A percentile compares a stretch with the other conserved stretches of the same genome.
These are phyloP conservation scores for Adelphocoris suturalis DNA, from an alignment of 2,888 invertebrate species.

Conservation along the genomic window DNA sequence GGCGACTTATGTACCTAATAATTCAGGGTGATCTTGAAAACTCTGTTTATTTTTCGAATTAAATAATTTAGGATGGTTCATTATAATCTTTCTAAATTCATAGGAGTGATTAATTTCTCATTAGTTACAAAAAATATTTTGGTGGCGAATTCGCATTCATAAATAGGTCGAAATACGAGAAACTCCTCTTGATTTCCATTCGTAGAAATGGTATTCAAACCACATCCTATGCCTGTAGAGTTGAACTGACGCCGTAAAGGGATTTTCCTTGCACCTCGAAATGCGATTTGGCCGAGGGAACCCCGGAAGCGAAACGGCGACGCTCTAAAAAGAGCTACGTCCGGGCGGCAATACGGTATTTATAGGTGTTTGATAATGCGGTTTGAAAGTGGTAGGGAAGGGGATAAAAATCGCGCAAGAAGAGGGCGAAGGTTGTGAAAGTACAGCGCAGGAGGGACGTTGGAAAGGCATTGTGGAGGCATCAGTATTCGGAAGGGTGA, in stretches of 20 bases:
- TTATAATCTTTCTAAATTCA: too few species aligned
- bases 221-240: too few species aligned
- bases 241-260: not conserved
- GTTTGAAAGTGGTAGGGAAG: not conserved
- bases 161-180: too few species aligned
- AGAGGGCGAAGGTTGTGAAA: not conserved
- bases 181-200: too few species aligned
- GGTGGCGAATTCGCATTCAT: too few species aligned
- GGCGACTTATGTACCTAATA: too few species aligned
- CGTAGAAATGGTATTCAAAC: too few species aligned
- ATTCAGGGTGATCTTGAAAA: too few species aligned
- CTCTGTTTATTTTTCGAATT: too few species aligned
- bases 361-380: slow-evolving; percentile 39
- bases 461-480: slow-evolving; percentile 55
- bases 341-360: slow-evolving; percentile 7
- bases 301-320: not conserved
- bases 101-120: too few species aligned
- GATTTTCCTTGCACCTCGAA: not conserved
- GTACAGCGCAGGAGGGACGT: not conserved
- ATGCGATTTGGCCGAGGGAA: not conserved
- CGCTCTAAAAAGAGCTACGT: slow-evolving; percentile 14
- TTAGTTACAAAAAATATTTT: too few species aligned
- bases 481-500: slow-evolving; percentile 60
- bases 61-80: too few species aligned
- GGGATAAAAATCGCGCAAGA: not conserved